A percentile compares a stretch with the other conserved stretches of the same genome.
These are phyloP conservation scores for Trochalopteron elliotii DNA, from an alignment of 2,113 vertebrate species.

Conservation along the genomic window DNA sequence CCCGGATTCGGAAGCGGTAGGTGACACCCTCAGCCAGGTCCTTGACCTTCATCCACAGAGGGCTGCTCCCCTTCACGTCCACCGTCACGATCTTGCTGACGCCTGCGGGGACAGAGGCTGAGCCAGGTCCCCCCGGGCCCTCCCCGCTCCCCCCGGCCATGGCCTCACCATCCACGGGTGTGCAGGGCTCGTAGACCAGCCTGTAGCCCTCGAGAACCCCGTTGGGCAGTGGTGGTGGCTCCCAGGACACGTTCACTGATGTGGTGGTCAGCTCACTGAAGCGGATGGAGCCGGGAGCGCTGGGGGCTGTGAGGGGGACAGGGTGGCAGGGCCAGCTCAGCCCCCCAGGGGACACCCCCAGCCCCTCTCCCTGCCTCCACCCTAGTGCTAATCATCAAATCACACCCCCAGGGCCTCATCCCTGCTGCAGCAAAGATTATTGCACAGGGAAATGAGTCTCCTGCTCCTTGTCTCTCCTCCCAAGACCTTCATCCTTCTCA, in stretches of 20 bases:
- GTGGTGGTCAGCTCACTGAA: slow-evolving; percentile 98
- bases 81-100: slow-evolving; percentile 98
- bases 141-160: accelerated
- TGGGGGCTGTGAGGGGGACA: slow-evolving; percentile 81
- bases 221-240: slow-evolving; percentile 87
- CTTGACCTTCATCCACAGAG: slow-evolving; percentile 94
- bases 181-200: slow-evolving; percentile 92
- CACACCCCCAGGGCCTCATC: background rate
- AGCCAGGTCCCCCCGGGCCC: background rate
- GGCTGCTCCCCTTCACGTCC: slow-evolving; percentile 90
- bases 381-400: accelerated
- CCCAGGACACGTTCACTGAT: slow-evolving; percentile 97
- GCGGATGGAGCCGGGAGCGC: slow-evolving; percentile 87
- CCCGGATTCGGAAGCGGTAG: slow-evolving; percentile 90
- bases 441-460: accelerated
- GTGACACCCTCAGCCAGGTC: slow-evolving; percentile 91
- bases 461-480: background rate
- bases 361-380: background rate
- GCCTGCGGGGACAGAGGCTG: slow-evolving; percentile 70
- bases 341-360: background rate
- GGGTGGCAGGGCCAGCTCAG: background rate
- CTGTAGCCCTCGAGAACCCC: slow-evolving; percentile 92
- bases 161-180: slow-evolving; percentile 88
- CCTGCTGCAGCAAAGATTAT: background rate
- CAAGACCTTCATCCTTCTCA: background rate